Conservation (phyloP, 2,113 vertebrate species). For the Cygnus buccinator region DNA sequence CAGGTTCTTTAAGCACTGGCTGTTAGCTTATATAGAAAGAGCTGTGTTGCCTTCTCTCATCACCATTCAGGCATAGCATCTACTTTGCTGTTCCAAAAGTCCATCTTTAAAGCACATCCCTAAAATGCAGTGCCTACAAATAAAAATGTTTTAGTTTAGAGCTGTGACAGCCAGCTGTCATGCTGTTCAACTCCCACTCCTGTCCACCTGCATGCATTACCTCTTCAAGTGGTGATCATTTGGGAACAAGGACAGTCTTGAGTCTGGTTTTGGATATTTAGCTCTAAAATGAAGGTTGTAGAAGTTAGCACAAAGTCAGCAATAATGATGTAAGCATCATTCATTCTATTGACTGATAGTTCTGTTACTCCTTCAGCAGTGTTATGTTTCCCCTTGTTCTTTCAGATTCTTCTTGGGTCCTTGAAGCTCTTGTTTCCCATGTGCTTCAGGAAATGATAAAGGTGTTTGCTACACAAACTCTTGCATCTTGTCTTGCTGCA, state of each 20-base stretch:
- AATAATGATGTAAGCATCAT: neutral
- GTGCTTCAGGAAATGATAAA: neutral
- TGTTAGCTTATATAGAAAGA: neutral
- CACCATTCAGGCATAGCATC: rapidly evolving
- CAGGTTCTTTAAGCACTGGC: neutral
- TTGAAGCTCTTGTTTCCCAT: neutral
- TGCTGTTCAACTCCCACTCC: neutral
- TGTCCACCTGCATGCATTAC: rapidly evolving
- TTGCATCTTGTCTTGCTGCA: neutral
- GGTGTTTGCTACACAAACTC: neutral
- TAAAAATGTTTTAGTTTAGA: neutral
- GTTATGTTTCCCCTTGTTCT: neutral
- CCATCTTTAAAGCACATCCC: neutral
- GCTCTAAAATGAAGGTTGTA: neutral
- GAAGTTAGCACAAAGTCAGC: neutral
- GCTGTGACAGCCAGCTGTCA: rapidly evolving
- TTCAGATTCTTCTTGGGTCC: neutral
- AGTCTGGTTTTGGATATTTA: neutral
- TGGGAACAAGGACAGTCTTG: neutral
- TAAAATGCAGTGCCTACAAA: neutral
- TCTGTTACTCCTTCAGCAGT: neutral
- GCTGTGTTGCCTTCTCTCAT: neutral
- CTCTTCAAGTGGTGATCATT: rapidly evolving
- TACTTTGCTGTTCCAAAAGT: neutral
- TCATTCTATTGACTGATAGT: neutral